Evolutionary conservation across 2,113 vertebrate genomes (phyloP).

Genomic region (Trichechus manatus): DNA sequence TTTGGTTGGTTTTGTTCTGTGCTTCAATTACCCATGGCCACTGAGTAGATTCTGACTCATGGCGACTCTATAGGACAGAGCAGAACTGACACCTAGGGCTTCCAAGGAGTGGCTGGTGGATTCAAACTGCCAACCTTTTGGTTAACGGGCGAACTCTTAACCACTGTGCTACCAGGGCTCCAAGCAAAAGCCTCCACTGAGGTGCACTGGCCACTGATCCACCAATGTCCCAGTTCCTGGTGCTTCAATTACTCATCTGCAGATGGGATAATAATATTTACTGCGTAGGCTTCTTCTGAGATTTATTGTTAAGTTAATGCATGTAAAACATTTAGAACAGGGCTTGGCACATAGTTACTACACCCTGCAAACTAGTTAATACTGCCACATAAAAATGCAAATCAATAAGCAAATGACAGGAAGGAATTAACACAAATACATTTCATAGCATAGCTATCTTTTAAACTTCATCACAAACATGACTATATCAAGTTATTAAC

Average conservation of each 20-base stretch:
- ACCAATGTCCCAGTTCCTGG: no score
- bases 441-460: neutral
- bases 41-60: no score
- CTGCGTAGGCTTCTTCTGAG: neutral
- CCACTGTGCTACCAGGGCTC: no score
- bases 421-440: neutral
- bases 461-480: neutral
- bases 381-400: neutral
- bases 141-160: no score
- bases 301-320: neutral
- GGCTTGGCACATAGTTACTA: neutral
- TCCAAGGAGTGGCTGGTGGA: no score
- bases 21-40: no score
- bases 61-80: no score
- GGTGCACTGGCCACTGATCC: no score
- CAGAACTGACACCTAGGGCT: no score
- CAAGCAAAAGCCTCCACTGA: no score
- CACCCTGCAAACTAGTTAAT: neutral
- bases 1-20: no score
- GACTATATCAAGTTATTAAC: neutral
- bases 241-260: neutral
- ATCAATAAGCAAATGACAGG: neutral
- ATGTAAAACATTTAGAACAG: neutral
- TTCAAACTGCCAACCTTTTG: no score
- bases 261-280: neutral